Percentiles rank a stretch among this genome's conserved stretches.
These are phyloP conservation scores for Emesis furor DNA, from an alignment of 2,888 invertebrate genomes.

Conservation along the genomic window DNA sequence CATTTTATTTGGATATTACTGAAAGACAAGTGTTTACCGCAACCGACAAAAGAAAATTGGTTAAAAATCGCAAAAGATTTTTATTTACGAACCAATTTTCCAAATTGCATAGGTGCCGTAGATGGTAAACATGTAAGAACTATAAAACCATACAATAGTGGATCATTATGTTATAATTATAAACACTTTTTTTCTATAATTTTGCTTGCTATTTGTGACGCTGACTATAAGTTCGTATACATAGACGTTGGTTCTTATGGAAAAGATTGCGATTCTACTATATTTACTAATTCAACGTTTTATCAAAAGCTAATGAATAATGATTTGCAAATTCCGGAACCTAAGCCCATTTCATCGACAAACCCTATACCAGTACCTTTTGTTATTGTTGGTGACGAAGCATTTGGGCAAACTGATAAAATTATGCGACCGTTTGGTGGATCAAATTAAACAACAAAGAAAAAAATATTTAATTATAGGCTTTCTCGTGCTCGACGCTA, in stretches of 20 bases:
- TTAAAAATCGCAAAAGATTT: too few species aligned
- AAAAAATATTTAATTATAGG: too few species aligned
- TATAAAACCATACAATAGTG: slow-evolving; percentile 41
- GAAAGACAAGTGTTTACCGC: too few species aligned
- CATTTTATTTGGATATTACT: too few species aligned
- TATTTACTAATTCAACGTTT: slow-evolving; percentile 58
- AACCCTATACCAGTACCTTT: slow-evolving; percentile 48
- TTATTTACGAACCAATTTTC: not conserved
- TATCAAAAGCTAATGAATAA: slow-evolving; percentile 64
- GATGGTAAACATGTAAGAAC: slow-evolving; percentile 28
- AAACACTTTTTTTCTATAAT: slow-evolving; percentile 42
- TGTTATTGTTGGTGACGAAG: slow-evolving; percentile 61
- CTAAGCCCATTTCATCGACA: slow-evolving; percentile 40
- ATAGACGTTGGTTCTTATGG: slow-evolving; percentile 14
- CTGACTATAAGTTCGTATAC: slow-evolving; percentile 44
- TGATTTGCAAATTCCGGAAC: slow-evolving; percentile 50
- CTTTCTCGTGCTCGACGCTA: too few species aligned
- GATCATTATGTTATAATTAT: slow-evolving; percentile 16
- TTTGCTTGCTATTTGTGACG: slow-evolving; percentile 51
- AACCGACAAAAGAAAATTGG: too few species aligned
- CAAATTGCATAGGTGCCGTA: slow-evolving; percentile 22
- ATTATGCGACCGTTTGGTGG: slow-evolving; percentile 45
- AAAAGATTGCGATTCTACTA: slow-evolving; percentile 43
- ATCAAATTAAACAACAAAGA: slow-evolving; percentile 46
- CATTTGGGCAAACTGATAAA: slow-evolving; percentile 53